Evolutionary conservation across 2,113 vertebrate species (phyloP), one percentile per base, ranked within the genome.

Genomic region (Promerops cafer): DNA sequence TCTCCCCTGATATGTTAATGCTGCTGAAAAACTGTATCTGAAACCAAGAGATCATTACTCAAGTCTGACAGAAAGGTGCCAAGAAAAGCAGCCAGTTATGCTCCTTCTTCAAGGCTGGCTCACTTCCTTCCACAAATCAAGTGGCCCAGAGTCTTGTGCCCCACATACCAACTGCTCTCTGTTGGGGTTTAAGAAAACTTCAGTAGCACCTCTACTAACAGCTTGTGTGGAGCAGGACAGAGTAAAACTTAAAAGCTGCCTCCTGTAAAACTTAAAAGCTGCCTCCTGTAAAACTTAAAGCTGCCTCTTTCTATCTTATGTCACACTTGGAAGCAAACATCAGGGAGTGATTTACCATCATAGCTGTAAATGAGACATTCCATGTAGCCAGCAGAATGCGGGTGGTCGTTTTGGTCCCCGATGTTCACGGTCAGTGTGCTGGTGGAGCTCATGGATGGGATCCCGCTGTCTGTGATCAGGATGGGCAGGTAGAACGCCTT

Each of bases 391-490:
- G 99, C 94, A 31, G 97, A 93, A 95, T 99, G 99, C 0, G 99
- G 98, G 90, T 99, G 98, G 90, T 99, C 99, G 18, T 99, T 99
- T 44, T 97, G 97, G 97, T 99, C 99, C 3, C 99, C 99, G 0
- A 99, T 98, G 65, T 98, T 93, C 16, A 99, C 97, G 0, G 98
- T 99, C 60, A 99, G 95, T 0, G 98, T 99, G 97, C 93, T 97
- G 80, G 99, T 99, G 89, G 98, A 98, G 96, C 98, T 99, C 98
- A 98, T 98, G 9, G 98, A 98, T 1, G 99, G 99, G 83, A 93
- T 97, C 39, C 99, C 99, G 0, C 98, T 98, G 96, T 99, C 99
- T 4, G 97, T 98, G 97, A 99, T 99, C 79, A 99, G 94, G 60
- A 99, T 96, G 10, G 98, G 98, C 64, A 99, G 97, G 88, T 97